Evolutionary conservation across 2,113 vertebrate species (phyloP).

Genomic region (Pontoporia blainvillei): DNA sequence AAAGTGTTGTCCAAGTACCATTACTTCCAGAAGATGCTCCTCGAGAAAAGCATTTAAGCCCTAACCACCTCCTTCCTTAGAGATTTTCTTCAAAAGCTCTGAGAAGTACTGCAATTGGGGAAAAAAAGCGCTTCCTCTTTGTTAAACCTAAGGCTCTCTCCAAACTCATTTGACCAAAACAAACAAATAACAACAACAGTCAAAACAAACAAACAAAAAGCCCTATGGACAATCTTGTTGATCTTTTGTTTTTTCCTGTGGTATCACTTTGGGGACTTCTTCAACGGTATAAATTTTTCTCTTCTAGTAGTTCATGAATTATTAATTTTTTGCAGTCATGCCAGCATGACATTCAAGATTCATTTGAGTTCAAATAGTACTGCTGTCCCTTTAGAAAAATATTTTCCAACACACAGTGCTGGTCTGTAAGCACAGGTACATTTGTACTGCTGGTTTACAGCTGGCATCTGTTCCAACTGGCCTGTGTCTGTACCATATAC

Average conservation of each 20-base stretch:
- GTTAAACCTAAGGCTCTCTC: too few relatives aligned
- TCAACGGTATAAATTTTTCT: background rate
- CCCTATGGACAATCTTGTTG: background rate
- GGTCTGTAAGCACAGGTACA: fast-evolving
- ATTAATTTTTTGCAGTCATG: background rate
- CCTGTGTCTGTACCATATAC: fast-evolving
- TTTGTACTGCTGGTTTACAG: fast-evolving
- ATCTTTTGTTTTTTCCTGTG: background rate
- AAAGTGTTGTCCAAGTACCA: background rate
- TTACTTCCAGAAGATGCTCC: background rate
- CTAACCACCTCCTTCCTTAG: background rate
- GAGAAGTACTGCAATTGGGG: background rate
- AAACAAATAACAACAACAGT: background rate
- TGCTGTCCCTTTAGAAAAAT: background rate
- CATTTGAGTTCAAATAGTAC: background rate
- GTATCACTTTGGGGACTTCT: background rate
- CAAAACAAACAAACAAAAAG: background rate
- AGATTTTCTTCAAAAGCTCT: background rate
- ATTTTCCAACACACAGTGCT: fast-evolving
- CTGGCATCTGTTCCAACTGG: fast-evolving
- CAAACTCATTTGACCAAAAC: background rate
- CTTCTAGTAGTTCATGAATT: background rate
- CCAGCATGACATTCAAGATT: background rate
- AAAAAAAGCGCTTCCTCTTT: background rate
- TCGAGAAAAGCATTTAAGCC: background rate